phyloP scores from a whole-genome alignment of 2,888 invertebrate genomes.

The Lissocephala sabroskyi region DNA sequence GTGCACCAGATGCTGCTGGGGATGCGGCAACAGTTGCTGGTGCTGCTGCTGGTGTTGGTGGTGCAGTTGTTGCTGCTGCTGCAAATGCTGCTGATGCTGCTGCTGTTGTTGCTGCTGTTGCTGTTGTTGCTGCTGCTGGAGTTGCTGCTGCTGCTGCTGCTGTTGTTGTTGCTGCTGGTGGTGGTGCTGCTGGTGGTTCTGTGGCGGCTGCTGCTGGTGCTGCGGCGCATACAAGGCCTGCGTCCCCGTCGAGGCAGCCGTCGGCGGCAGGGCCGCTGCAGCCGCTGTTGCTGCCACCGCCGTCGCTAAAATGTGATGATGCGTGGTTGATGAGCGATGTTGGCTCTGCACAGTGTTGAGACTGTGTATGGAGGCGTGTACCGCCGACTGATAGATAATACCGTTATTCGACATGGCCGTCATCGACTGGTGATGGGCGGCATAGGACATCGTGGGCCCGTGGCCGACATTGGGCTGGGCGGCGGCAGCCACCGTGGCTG shows the following conservation, averaged over 20 bases:
- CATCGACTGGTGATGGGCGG: slow-evolving; percentile 68
- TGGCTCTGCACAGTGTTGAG: slow-evolving; percentile 69
- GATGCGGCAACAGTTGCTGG: slow-evolving; percentile 9
- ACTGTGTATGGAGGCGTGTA: slow-evolving; percentile 71
- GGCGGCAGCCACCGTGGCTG: slow-evolving; percentile 53
- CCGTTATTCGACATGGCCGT: slow-evolving; percentile 71
- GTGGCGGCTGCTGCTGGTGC: slow-evolving; percentile 29
- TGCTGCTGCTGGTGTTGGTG: slow-evolving; percentile 24
- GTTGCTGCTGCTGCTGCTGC: slow-evolving; percentile 36
- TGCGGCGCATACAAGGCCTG: slow-evolving; percentile 41
- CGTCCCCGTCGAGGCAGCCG: slow-evolving; percentile 46
- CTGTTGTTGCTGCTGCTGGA: slow-evolving; percentile 34
- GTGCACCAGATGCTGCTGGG: slow-evolving; percentile 23
- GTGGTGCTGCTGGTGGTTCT: slow-evolving; percentile 30
- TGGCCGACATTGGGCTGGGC: slow-evolving; percentile 26
- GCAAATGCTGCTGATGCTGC: slow-evolving; percentile 26
- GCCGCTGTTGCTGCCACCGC: slow-evolving; percentile 63
- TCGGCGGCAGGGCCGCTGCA: slow-evolving; percentile 33
- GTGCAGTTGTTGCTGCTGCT: slow-evolving; percentile 25
- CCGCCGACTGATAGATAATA: slow-evolving; percentile 72
- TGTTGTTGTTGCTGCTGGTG: slow-evolving; percentile 39
- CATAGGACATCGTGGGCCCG: slow-evolving; percentile 67
- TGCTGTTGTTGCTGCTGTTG: slow-evolving; percentile 42
- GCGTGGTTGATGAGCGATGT: slow-evolving; percentile 61
- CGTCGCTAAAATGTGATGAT: slow-evolving; percentile 69